Base-by-base conservation (phyloP, 1,140 invertebrate genomes). In the Caenorhabditis inopinata region DNA sequence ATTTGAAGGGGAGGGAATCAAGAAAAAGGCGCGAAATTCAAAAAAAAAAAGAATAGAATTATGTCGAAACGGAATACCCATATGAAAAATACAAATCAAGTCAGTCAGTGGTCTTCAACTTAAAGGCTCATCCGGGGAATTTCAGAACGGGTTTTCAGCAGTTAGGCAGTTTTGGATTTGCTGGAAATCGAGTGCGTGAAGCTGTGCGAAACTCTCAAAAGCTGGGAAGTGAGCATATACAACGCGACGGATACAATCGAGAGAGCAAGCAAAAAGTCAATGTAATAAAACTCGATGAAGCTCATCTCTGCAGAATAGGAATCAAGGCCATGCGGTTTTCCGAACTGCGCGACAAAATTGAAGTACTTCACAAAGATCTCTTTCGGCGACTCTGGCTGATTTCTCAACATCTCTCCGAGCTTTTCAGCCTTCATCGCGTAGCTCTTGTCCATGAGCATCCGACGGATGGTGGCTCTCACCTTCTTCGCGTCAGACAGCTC, bases 361-460 rank as follows among this genome's bases (percentile, higher is more conserved):
- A 68, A 68, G 12, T 68, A 68, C 7, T 68, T 68, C n/a, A 68
- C 38, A 25, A 68, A 68, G 16, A 68, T 68, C n/a, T 68, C 58
- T 11, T 68, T 68, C 2, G 58, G 58, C 12, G 58, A 68, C n/a
- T 68, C 58, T 68, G 58, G 58, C 58, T 68, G 58, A 68, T 68
- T 68, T 38, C 58, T 11, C 0, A 68, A 25, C 58, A 68, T 68
- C 12, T 68, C 16, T 9, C 32, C 58, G 0, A 68, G 32, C n/a
- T 68, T 68, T 21, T 38, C 25, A 2, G 58, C 58, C 38, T 68
- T 68, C 58, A 68, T 68, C 1, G 58, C 35, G 18, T 38, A 68
- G 6, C 32, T 38, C 9, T 68, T 68, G n/a, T 83, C 62, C 9
- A 18, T 78, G 25, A 83, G 49, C 49, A 83, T 68, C 18, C 79